phyloP scores from a whole-genome alignment of 2,888 invertebrate species.

The Tipula confusa region DNA sequence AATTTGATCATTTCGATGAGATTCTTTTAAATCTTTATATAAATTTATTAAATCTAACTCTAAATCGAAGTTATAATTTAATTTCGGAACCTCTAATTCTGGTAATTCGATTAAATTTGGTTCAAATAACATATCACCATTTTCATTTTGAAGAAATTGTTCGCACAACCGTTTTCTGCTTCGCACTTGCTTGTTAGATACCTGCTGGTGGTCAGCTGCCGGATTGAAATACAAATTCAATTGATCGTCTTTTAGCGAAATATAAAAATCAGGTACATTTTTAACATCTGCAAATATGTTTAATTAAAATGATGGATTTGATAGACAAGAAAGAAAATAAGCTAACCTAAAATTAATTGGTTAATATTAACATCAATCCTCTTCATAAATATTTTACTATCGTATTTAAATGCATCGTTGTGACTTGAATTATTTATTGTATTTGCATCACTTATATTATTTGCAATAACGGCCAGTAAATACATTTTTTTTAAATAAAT shows the following conservation, averaged over 20 bases:
- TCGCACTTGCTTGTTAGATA: not conserved
- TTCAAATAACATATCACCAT: not conserved
- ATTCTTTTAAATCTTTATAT: not conserved
- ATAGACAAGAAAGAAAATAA: not conserved
- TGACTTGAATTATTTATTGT: not conserved
- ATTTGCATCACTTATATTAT: not conserved
- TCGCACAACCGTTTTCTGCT: not conserved
- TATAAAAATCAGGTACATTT: not conserved
- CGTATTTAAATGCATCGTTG: not conserved
- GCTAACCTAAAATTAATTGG: not conserved
- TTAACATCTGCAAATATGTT: not conserved
- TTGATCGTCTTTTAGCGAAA: not conserved
- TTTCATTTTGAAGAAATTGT: not conserved
- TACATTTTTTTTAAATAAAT: not conserved
- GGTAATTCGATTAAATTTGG: not conserved
- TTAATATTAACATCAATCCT: not conserved
- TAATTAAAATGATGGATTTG: not conserved
- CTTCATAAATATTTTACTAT: not conserved
- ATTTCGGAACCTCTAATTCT: not conserved
- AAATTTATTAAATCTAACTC: not conserved
- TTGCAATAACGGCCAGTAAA: not conserved
- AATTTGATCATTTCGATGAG: not conserved
- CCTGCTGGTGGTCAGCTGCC: not conserved
- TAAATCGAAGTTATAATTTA: not conserved
- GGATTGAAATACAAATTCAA: not conserved